phyloP scores from a whole-genome alignment of 2,113 vertebrate genomes.

The Myanophis thanlyinensis region DNA sequence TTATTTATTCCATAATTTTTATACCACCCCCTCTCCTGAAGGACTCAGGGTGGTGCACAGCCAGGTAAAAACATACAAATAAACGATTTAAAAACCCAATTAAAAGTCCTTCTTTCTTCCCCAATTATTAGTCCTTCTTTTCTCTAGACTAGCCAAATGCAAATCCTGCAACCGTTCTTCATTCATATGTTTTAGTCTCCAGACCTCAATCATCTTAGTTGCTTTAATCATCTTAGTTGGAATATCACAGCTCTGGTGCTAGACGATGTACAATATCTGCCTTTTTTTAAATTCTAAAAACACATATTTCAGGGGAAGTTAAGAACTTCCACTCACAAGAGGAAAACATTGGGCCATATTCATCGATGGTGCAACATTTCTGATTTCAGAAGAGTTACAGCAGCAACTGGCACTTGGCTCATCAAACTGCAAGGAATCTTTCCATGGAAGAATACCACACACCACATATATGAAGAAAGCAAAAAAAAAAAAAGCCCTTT shows the following conservation, averaged over 20 bases:
- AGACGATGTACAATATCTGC: too few relatives aligned
- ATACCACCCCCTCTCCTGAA: too few relatives aligned
- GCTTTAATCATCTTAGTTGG: neutral
- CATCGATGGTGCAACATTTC: neutral
- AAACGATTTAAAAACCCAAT: too few relatives aligned
- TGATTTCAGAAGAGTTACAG: constrained; percentile 27
- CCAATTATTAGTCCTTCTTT: neutral
- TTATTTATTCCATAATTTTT: too few relatives aligned
- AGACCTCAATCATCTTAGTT: neutral
- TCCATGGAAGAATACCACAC: neutral
- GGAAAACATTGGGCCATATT: constrained; percentile 25
- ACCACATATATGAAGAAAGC: neutral
- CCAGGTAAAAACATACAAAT: too few relatives aligned
- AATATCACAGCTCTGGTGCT: neutral
- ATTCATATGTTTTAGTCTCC: neutral
- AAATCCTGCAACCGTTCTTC: neutral
- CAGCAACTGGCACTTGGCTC: constrained; percentile 11
- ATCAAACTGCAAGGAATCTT: constrained; percentile 10
- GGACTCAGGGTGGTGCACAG: too few relatives aligned
- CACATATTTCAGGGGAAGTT: neutral
- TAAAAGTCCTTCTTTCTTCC: too few relatives aligned
- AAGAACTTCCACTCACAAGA: constrained; percentile 2
- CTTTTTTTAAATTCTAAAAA: neutral
- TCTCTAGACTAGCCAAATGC: neutral
- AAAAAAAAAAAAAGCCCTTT: neutral